Evolutionary conservation across 2,888 invertebrate genomes (phyloP), one percentile per base, ranked within the genome.

Genomic region (Heliconius ethilla): DNA sequence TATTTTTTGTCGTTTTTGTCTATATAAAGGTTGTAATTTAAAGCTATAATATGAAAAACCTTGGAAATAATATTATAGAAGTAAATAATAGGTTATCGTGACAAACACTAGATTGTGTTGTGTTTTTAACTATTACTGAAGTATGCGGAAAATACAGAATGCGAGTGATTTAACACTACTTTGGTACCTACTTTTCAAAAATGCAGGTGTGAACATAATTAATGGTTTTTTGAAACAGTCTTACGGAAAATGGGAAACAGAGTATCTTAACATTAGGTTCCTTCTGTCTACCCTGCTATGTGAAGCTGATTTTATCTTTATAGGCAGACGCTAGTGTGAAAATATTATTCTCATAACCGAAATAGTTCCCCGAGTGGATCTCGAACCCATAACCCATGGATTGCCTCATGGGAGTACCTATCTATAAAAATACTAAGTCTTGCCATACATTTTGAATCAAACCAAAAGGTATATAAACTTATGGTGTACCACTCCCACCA

Each of bases 401-500:
- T 10, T 9, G 18, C 18, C 10, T 22, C 9, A 59, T 3, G n/a
- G 7, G 10, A 59, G 11, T 10, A 27, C 27, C 27, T 27, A n/a
- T n/a, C 10, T 10, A 22, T 3, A 18, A 9, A 45, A 27, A 5
- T 55, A n/a, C 37, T n/a, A 70, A 55, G 4, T 4, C 7, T n/a
- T 33, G 59, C 33, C n/a, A 33, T 72, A 72, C 15, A 59, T 72
- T 72, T 37, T 37, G 11, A 0, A n/a, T 25, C 15, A 2, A 13
- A 63, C 3, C 45, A 25, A 37, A 74, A 45, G 27, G 45, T 74
- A 74, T 27, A 65, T 80, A 81, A 59, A 83, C 84, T 81, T 70
- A 82, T 85, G 82, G 87, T 85, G 86, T 79, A 83, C 81, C 78
- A 65, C 81, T 83, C 81, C 83, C 82, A 84, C 85, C 83, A 83